Base-by-base conservation (phyloP, 2,888 invertebrate species). In the Apoda limacodes region DNA sequence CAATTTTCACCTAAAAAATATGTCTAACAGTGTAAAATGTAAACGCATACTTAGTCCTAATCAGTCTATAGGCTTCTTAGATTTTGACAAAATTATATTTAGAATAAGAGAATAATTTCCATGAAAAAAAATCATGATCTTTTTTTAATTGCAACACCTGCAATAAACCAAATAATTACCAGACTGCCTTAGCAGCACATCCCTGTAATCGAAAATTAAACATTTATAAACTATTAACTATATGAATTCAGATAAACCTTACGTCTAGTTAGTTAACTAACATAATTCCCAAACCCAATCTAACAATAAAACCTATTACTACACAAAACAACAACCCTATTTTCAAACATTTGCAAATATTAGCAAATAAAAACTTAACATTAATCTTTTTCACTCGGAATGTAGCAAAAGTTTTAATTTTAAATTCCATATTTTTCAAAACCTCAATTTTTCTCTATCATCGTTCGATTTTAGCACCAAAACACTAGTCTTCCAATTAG, bases 41-140 rank as follows among this genome's bases (percentile, higher is more conserved):
- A 65, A 72, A 71, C 64, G 74, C 70, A 66, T 61, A 55, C 80
- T 80, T 80, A 80, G 60, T 72, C 5, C 80, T 78, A 80, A 70
- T 80, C 80, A 80, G 80, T 80, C 80, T 80, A 80, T 78, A 78
- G 76, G 80, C 67, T 74, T 74, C 75, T 78, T 72, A 76, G 48
- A 64, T 71, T 76, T 57, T 56, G 52, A 53, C 56, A 50, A 55
- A 60, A 48, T 50, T 52, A 51, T 55, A 60, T 51, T 46, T 46
- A 17, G 7, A 17, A 17, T 5, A 7, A 6, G 17, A 17, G 5
- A 17, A 6, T 17, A 17, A 5, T 17, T 37, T 49, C 46, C 42
- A 50, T 57, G 60, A 58, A 68, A 65, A 65, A 70, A 69, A 67
- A 68, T 64, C 61, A 54, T 46, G 53, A 49, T 48, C 49, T 45